Evolutionary conservation across 2,888 invertebrate genomes (phyloP), one percentile per base, ranked within the genome.

Genomic region (Dione vanillae): DNA sequence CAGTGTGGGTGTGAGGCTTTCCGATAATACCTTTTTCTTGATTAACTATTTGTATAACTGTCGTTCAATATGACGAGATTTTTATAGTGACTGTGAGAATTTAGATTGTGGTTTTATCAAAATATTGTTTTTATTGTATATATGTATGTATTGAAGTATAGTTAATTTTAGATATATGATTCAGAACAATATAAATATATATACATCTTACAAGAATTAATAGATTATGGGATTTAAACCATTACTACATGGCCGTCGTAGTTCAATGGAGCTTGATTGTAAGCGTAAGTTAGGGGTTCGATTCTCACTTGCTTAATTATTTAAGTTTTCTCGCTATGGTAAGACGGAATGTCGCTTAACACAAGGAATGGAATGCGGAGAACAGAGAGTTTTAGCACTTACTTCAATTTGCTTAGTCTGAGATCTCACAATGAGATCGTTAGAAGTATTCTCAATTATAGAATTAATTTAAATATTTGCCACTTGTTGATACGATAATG

Each of bases 1-100:
- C 77, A 75, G 74, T 79, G 79, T 80, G 79, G 79, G 79, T 76
- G 81, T 77, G 77, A 78, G 76, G 74, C 73, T 74, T 71, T 72
- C 75, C 67, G 67, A 73, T 71, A 64, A 68, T 72, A 49, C 69
- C 54, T 69, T 69, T 71, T 72, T 67, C 67, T 74, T 74, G 67
- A 74, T 74, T 69, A 72, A 70, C 71, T 73, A 58, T 68, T 71
- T 65, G 71, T 69, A 58, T 66, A 65, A 71, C 68, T 65, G 64
- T 59, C 58, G 52, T 45, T 52, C 47, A 52, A 5, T 52, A 51
- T 62, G 66, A 62, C 41, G 47, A 40, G 59, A 41, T 58, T 58
- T 20, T 59, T 65, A 27, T 16, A 59, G 49, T 45, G 37, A 49
- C 19, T 37, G 51, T 52, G 64, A 27, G 16, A 35, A 64, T 19